These are phyloP conservation scores for Mimumesa dahlbomi DNA, from an alignment of 2,888 invertebrate genomes.

Conservation along the genomic window DNA sequence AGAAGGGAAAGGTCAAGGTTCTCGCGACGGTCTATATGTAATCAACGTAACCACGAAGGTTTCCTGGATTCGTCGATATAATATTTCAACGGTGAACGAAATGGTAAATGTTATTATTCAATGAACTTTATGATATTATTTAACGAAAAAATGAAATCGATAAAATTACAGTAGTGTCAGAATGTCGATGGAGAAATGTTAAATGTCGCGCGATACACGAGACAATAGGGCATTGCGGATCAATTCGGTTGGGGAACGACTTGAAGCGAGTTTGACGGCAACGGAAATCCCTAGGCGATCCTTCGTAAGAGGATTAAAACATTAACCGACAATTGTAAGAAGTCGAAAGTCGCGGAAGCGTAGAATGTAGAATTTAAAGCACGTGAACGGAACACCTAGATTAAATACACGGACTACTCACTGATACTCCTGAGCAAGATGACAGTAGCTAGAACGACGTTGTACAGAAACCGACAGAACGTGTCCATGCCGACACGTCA, in stretches of 20 bases:
- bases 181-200: too few relatives aligned
- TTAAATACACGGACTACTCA: slow-evolving; percentile 63
- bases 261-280: not conserved
- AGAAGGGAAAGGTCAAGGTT: slow-evolving; percentile 43
- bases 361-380: slow-evolving; percentile 25
- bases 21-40: not conserved
- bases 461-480: slow-evolving; percentile 70
- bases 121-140: too few relatives aligned
- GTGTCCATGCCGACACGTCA: slow-evolving; percentile 68
- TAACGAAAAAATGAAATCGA: too few relatives aligned
- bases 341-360: slow-evolving; percentile 14
- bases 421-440: slow-evolving; percentile 72
- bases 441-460: slow-evolving; percentile 68
- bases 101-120: too few relatives aligned
- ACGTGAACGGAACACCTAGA: slow-evolving; percentile 29
- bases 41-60: too few relatives aligned
- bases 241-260: too few relatives aligned
- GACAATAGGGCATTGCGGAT: too few relatives aligned
- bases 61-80: too few relatives aligned
- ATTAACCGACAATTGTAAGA: slow-evolving; percentile 24
- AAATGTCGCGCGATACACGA: too few relatives aligned
- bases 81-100: too few relatives aligned
- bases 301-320: slow-evolving; percentile 36
- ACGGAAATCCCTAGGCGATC: slow-evolving; percentile 16
- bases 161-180: too few relatives aligned